phyloP scores from a whole-genome alignment of 1,140 invertebrate genomes.

The Cyclargus thomasi region DNA sequence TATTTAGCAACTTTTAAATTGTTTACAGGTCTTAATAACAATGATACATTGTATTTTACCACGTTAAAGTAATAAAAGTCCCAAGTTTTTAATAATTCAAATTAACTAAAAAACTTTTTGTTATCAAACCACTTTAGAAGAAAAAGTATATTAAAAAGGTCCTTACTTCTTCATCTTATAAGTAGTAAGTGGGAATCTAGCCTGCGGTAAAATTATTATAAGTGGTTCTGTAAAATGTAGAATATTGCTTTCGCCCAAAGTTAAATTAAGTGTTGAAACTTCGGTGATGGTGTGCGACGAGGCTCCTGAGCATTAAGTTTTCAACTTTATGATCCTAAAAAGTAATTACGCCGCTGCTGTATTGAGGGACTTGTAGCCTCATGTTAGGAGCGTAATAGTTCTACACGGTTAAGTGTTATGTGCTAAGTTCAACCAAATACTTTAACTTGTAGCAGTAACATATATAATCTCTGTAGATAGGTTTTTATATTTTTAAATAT shows the following conservation, averaged over 20 bases:
- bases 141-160: not conserved
- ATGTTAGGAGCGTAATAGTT: not conserved
- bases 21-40: too few species aligned
- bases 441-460: too few species aligned
- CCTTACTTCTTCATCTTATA: not conserved
- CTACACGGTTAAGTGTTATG: not conserved
- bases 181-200: slow-evolving; percentile 16
- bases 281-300: not conserved
- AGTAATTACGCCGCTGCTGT: not conserved
- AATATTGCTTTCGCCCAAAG: not conserved
- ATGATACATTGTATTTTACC: too few species aligned
- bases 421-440: not conserved
- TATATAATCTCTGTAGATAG: too few species aligned
- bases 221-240: not conserved
- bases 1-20: not conserved
- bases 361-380: not conserved
- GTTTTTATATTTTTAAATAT: too few species aligned
- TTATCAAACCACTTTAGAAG: not conserved
- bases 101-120: too few species aligned
- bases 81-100: too few species aligned
- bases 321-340: not conserved
- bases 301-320: not conserved
- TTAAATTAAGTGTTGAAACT: not conserved
- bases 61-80: too few species aligned
- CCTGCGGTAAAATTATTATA: not conserved